Conservation (phyloP, 2,113 vertebrate species). For the Sterrhoptilus dennistouni region DNA sequence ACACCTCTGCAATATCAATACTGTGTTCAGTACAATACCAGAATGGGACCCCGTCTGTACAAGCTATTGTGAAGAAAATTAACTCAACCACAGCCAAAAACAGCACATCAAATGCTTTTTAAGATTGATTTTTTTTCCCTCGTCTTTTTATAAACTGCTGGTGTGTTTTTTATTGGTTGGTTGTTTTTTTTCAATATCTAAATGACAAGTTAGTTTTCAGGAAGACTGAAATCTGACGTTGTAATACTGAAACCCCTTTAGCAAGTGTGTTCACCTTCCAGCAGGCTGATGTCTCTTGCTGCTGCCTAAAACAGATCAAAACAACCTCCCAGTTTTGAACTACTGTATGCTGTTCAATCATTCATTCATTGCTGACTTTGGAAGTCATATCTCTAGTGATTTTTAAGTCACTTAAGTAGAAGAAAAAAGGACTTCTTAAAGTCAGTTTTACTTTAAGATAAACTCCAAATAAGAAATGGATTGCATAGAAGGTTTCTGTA, state of each 20-base stretch:
- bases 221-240: background rate
- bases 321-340: background rate
- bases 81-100: background rate
- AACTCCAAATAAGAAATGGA: background rate
- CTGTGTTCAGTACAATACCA: background rate
- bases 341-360: background rate
- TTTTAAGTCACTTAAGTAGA: background rate
- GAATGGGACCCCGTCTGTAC: rapidly evolving
- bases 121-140: background rate
- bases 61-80: background rate
- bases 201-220: background rate
- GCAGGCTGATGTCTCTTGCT: background rate
- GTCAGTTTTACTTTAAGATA: background rate
- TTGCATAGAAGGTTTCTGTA: background rate
- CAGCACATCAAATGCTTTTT: background rate
- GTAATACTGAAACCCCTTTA: background rate
- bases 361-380: background rate
- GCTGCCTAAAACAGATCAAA: background rate
- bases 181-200: background rate
- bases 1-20: background rate
- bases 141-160: background rate
- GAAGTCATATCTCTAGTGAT: background rate
- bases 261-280: background rate
- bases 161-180: background rate
- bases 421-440: background rate